A percentile compares a stretch with the other conserved stretches of the same genome.
These are phyloP conservation scores for Drosophila conformis DNA, from an alignment of 2,888 invertebrate genomes.

Conservation along the genomic window DNA sequence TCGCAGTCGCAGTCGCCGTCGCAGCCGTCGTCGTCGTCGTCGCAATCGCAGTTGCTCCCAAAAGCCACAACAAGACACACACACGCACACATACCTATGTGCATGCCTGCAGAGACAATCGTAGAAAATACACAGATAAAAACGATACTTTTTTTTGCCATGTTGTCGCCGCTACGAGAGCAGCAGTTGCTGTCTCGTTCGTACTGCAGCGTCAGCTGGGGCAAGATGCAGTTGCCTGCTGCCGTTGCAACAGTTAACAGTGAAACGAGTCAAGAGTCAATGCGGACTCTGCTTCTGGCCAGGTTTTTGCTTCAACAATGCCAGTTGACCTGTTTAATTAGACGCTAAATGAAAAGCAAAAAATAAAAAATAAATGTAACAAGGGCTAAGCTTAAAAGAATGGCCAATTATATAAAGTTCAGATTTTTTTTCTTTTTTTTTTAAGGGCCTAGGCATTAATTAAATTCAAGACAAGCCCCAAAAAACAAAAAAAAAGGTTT, in stretches of 20 bases:
- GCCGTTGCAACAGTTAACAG: slow-evolving; percentile 57
- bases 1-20: slow-evolving; percentile 39
- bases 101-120: slow-evolving; percentile 69
- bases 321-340: slow-evolving; percentile 69
- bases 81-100: background rate
- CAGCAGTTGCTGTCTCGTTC: slow-evolving; percentile 46
- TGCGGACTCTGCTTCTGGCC: slow-evolving; percentile 13
- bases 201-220: slow-evolving; percentile 7
- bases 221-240: slow-evolving; percentile 4
- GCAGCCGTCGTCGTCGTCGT: slow-evolving; percentile 4
- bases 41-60: slow-evolving; percentile 1
- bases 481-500: slow-evolving; percentile 45
- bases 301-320: background rate
- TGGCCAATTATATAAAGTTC: slow-evolving; percentile 75
- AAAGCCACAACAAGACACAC: slow-evolving; percentile 11
- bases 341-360: slow-evolving; percentile 34
- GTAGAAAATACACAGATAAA: slow-evolving; percentile 74
- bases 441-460: slow-evolving; percentile 56
- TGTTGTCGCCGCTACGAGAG: slow-evolving; percentile 45
- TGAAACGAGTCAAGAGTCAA: slow-evolving; percentile 51
- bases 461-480: slow-evolving; percentile 65
- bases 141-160: slow-evolving; percentile 70
- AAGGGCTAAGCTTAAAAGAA: slow-evolving; percentile 73
- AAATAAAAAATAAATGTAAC: slow-evolving; percentile 63
- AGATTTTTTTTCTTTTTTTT: slow-evolving; percentile 31